phyloP scores from a whole-genome alignment of 2,113 vertebrate species.

The Paraplagusia blochii region DNA sequence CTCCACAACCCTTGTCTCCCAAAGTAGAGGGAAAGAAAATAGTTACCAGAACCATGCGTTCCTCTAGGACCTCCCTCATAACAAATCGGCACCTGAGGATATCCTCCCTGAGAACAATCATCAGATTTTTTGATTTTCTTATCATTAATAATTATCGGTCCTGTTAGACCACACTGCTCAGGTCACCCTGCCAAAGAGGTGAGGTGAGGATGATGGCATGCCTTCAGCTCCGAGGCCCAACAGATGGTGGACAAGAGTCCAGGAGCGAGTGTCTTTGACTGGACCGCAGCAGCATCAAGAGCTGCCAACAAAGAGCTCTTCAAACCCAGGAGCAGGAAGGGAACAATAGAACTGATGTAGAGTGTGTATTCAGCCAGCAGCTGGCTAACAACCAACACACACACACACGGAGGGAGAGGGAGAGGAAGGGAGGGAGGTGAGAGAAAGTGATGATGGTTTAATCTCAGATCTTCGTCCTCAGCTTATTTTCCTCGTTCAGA shows the following conservation, averaged over 20 bases:
- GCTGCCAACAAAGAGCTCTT: slow-evolving; percentile 66
- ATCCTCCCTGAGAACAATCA: too few relatives aligned
- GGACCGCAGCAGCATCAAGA: slow-evolving; percentile 28
- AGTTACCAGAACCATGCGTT: too few relatives aligned
- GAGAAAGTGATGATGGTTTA: slow-evolving; percentile 11
- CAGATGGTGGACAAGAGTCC: slow-evolving; percentile 63
- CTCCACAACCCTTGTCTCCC: too few relatives aligned
- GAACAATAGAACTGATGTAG: slow-evolving; percentile 60
- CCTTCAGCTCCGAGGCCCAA: slow-evolving; percentile 32
- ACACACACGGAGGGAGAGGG: neutral
- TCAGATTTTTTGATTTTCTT: too few relatives aligned
- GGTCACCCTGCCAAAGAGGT: slow-evolving; percentile 20
- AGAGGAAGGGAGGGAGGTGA: too few relatives aligned
- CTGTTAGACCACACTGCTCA: slow-evolving; percentile 1
- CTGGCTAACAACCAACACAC: slow-evolving; percentile 57
- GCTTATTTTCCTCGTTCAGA: too few relatives aligned
- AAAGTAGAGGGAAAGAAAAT: too few relatives aligned
- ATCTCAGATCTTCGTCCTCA: slow-evolving; percentile 8
- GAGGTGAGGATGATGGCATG: slow-evolving; percentile 27
- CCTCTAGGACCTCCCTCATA: too few relatives aligned
- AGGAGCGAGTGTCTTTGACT: slow-evolving; percentile 49
- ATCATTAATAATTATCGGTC: neutral
- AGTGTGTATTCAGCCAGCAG: slow-evolving; percentile 58
- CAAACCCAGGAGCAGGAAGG: slow-evolving; percentile 31
- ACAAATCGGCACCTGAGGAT: too few relatives aligned